Evolutionary conservation across 2,113 vertebrate species (phyloP).

Genomic region (Daboia siamensis): DNA sequence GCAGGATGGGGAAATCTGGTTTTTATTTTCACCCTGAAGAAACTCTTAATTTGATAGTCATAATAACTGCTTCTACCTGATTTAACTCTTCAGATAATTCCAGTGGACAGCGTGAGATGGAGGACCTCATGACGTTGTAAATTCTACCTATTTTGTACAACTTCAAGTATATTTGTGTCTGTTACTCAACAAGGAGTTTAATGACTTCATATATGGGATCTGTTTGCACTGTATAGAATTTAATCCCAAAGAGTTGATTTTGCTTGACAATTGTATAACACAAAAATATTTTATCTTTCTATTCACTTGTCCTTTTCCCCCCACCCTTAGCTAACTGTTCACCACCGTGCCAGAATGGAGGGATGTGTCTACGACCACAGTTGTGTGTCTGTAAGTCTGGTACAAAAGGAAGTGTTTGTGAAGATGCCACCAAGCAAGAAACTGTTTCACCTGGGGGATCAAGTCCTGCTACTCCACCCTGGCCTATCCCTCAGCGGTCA

Average conservation of each 20-base stretch:
- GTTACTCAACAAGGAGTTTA: neutral
- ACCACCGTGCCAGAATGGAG: constrained; percentile 93
- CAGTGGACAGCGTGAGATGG: neutral
- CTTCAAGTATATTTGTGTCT: neutral
- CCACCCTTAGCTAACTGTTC: constrained; percentile 83
- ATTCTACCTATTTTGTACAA: neutral
- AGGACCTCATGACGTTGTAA: neutral
- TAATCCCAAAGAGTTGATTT: neutral
- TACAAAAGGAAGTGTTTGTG: constrained; percentile 87
- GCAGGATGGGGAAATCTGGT: neutral
- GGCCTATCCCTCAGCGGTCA: constrained; percentile 72
- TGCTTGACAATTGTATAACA: neutral
- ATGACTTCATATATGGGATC: neutral
- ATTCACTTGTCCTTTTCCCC: constrained; percentile 39
- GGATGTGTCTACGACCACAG: constrained; percentile 93
- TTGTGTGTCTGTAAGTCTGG: constrained; percentile 93
- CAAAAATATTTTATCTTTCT: constrained; percentile 2
- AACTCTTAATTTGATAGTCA: neutral
- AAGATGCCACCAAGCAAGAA: constrained; percentile 74
- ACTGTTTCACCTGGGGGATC: constrained; percentile 69
- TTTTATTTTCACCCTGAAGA: neutral
- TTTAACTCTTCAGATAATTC: neutral
- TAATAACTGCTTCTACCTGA: neutral
- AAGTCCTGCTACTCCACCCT: constrained; percentile 57
- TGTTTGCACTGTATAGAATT: neutral